Percentiles rank a stretch among this genome's conserved stretches.
Evolutionary conservation across 2,797 vertebrate genomes (phyloP).

Genomic region (Enteromius radiatus): DNA sequence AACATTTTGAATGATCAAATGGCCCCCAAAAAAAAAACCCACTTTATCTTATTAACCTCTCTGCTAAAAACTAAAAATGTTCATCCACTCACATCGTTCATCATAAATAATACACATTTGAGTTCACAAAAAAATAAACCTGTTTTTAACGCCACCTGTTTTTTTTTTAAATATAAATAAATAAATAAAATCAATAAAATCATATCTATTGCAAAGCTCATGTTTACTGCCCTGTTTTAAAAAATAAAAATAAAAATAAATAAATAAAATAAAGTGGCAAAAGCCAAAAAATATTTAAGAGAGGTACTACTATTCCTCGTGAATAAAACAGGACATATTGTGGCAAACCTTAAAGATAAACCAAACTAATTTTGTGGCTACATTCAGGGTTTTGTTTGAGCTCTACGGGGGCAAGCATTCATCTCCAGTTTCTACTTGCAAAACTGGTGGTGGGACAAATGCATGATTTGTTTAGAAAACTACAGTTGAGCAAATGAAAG

Average conservation of each 20-base stretch:
- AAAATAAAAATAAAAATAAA: neutral
- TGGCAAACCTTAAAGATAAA: neutral
- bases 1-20: neutral
- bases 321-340: neutral
- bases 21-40: neutral
- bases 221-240: neutral
- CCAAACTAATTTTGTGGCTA: neutral
- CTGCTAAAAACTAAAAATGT: neutral
- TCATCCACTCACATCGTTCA: neutral
- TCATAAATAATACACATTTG: neutral
- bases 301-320: neutral
- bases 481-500: conserved; percentile 29
- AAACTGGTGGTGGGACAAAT: neutral
- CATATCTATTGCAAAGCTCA: neutral
- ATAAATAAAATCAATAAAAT: neutral
- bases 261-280: neutral
- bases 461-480: conserved; percentile 18
- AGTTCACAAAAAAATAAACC: no score
- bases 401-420: neutral
- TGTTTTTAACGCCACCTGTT: no score
- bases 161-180: no score
- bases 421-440: neutral
- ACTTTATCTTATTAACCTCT: neutral
- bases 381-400: neutral
- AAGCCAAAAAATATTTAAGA: neutral